Evolutionary conservation across 2,888 invertebrate species (phyloP).

Genomic region (Polymixis flavicincta): DNA sequence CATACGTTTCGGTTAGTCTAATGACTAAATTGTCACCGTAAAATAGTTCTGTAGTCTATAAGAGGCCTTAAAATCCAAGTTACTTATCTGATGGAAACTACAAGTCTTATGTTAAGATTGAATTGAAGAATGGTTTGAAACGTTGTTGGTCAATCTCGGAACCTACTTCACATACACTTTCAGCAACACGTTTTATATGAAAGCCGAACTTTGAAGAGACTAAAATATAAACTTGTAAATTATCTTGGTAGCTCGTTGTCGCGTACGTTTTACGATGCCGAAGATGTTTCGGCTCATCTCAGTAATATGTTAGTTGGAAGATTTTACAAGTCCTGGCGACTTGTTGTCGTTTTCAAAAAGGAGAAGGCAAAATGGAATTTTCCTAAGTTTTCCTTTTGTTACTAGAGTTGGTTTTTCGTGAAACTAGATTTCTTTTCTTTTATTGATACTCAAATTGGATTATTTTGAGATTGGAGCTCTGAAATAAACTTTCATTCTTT

Average conservation of each 20-base stretch:
- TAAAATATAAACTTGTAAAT: slow-evolving; percentile 52
- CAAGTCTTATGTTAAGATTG: neutral
- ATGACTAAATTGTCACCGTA: neutral
- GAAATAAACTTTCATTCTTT: neutral
- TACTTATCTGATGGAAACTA: neutral
- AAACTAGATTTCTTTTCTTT: slow-evolving; percentile 28
- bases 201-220: slow-evolving; percentile 36
- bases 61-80: neutral
- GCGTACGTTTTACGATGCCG: slow-evolving; percentile 55
- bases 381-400: slow-evolving; percentile 50
- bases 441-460: slow-evolving; percentile 4
- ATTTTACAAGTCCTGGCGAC: slow-evolving; percentile 48
- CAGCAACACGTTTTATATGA: slow-evolving; percentile 57
- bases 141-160: neutral
- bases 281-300: slow-evolving; percentile 36
- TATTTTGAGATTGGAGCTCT: slow-evolving; percentile 22
- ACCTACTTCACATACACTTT: slow-evolving; percentile 6
- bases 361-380: slow-evolving; percentile 25
- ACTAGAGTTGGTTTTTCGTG: slow-evolving; percentile 19
- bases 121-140: neutral
- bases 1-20: neutral
- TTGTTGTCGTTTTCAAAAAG: slow-evolving; percentile 9
- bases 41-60: neutral
- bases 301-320: slow-evolving; percentile 35
- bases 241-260: slow-evolving; percentile 45